These are phyloP conservation scores for Aplodontia rufa DNA, from an alignment of 2,113 vertebrate species.

Conservation along the genomic window DNA sequence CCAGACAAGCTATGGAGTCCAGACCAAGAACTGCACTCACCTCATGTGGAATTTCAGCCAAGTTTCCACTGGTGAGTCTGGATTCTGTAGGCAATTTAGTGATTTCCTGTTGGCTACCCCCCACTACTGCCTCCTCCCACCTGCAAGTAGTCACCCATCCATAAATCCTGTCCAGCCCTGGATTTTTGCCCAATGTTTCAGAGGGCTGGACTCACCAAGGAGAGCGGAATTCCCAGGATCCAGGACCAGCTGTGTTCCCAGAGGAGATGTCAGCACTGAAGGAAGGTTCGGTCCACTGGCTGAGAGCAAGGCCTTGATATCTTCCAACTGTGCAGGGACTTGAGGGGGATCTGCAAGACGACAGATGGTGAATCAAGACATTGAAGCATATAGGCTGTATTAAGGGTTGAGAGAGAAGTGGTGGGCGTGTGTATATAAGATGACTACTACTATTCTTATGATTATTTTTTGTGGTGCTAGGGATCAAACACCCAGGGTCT, in stretches of 20 bases:
- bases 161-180: conserved; percentile 77
- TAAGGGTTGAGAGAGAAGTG: background rate
- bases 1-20: conserved; percentile 56
- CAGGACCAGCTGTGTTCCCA: conserved; percentile 84
- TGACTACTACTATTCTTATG: background rate
- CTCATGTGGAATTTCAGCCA: conserved; percentile 74
- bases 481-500: too few relatives aligned
- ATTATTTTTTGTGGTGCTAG: too few relatives aligned
- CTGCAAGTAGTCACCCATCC: conserved; percentile 74
- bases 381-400: background rate
- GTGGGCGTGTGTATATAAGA: background rate
- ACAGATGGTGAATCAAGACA: conserved; percentile 62
- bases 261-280: conserved; percentile 83
- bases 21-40: conserved; percentile 65
- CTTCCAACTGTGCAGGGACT: conserved; percentile 81
- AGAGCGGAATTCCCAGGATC: conserved; percentile 83
- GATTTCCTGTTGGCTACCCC: conserved; percentile 78
- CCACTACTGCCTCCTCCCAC: conserved; percentile 69
- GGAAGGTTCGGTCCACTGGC: conserved; percentile 72
- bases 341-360: conserved; percentile 83
- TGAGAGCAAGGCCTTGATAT: conserved; percentile 79
- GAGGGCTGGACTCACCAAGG: conserved; percentile 84
- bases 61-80: conserved; percentile 79
- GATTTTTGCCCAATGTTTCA: conserved; percentile 71
- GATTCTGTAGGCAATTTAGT: conserved; percentile 76